Evolutionary conservation across 2,113 vertebrate genomes (phyloP), one percentile per base, ranked within the genome.

Genomic region (Trochalopteron elliotii): DNA sequence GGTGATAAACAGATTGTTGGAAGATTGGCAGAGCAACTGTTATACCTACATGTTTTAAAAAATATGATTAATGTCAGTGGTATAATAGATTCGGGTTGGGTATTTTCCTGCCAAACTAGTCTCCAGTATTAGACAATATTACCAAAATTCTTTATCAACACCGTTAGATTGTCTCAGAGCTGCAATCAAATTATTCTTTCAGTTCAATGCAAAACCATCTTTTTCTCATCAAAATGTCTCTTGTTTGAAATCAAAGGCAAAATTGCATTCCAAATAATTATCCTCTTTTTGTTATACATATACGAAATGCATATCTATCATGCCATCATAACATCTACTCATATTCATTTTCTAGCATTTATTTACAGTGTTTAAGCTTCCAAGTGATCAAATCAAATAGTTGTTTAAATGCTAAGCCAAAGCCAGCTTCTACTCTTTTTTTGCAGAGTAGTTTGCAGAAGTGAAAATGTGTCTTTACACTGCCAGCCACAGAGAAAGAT

Each of bases 231-330:
- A 61, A 52, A 39, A 52, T 42, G 21, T 20, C 45, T 65, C 30
- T 39, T 75, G 13, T 70, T 88, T 86, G n/a, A 69, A 90, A 92
- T 59, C 23, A 83, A 90, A 86, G 30, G 57, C 8, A 82, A 52
- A 91, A 55, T 18, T 52, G 4, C 47, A 57, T 74, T 77, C 21
- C 52, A 69, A 74, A 69, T 68, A 64, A 61, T 81, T 71, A 45
- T 21, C 79, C 24, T 42, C 7, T 67, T 90, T 82, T 45, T n/a
- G 1, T 56, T 67, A 12, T 8, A 21, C 31, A 12, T 42, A 18
- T 40, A 13, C 42, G 67, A 94, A 92, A 57, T 1, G 2, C 24
- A 31, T 61, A 15, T 57, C 20, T 45, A 30, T 47, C 39, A 30
- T 35, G n/a, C 6, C 40, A 70, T 91, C 7, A 1, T 45, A 63